Conservation (phyloP, 2,113 vertebrate genomes). For the Phyllopteryx taeniolatus region DNA sequence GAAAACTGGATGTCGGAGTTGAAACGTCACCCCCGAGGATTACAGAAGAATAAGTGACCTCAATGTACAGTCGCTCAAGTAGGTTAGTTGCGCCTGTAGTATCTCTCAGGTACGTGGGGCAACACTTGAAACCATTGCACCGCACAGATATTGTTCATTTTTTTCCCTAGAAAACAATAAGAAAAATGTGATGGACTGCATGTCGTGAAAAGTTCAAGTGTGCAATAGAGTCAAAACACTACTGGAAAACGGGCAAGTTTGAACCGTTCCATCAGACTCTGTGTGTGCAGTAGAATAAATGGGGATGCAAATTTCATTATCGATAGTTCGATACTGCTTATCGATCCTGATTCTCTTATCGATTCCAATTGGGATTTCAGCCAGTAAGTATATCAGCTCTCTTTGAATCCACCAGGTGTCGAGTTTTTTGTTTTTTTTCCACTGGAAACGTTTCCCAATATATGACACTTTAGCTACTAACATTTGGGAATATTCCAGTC, state of each 20-base stretch:
- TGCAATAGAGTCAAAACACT: background rate
- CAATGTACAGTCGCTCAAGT: conserved; percentile 13
- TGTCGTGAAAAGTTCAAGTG: background rate
- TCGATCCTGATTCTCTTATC: background rate
- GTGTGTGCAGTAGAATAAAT: background rate
- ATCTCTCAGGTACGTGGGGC: conserved; percentile 39
- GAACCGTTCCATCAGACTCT: background rate
- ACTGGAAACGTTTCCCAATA: no score
- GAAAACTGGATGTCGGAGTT: background rate
- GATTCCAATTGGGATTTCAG: no score
- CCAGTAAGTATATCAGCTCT: no score
- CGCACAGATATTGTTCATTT: background rate
- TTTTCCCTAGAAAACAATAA: background rate
- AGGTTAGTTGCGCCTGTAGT: background rate
- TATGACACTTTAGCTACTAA: no score
- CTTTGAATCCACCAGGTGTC: no score
- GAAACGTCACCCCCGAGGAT: background rate
- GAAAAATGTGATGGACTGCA: background rate
- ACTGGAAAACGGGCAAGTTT: background rate
- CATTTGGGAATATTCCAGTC: no score
- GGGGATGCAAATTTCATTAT: background rate
- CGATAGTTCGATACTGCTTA: background rate
- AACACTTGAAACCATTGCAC: conserved; percentile 15
- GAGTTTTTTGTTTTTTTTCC: no score
- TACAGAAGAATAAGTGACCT: background rate